A percentile compares a stretch with the other conserved stretches of the same genome.
Evolutionary conservation across 2,888 invertebrate genomes (phyloP).

Genomic region (Cerastoderma edule): DNA sequence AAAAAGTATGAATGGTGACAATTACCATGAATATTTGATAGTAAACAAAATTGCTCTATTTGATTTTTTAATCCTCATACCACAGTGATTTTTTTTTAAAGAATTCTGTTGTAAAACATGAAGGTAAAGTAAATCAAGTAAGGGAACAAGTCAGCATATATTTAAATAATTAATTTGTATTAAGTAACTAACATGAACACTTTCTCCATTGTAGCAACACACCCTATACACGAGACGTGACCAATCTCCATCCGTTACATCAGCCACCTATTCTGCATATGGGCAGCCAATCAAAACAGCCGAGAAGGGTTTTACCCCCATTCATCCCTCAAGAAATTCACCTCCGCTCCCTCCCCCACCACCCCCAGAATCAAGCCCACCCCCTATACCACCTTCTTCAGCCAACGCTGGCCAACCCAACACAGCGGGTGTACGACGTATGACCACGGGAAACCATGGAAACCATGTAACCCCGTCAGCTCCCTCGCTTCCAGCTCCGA

Average conservation of each 20-base stretch:
- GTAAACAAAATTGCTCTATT: too few species aligned
- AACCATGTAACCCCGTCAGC: slow-evolving; percentile 26
- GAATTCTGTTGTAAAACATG: too few species aligned
- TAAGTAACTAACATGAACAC: too few species aligned
- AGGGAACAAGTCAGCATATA: too few species aligned
- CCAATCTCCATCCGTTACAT: slow-evolving; percentile 34
- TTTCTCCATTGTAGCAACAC: slow-evolving; percentile 53
- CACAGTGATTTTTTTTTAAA: too few species aligned
- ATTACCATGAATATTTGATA: too few species aligned
- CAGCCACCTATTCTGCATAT: slow-evolving; percentile 38
- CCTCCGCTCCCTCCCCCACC: slow-evolving; percentile 52
- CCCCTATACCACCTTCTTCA: slow-evolving; percentile 18
- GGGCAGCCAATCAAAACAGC: slow-evolving; percentile 44
- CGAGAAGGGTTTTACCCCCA: slow-evolving; percentile 48
- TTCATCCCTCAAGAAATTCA: slow-evolving; percentile 32
- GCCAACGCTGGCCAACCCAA: slow-evolving; percentile 38
- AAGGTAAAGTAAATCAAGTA: too few species aligned
- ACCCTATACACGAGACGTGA: slow-evolving; percentile 39
- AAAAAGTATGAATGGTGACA: too few species aligned
- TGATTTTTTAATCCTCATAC: too few species aligned
- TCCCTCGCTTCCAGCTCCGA: slow-evolving; percentile 32
- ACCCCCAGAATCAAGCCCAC: slow-evolving; percentile 35
- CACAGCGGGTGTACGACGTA: slow-evolving; percentile 47
- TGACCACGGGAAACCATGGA: slow-evolving; percentile 32
- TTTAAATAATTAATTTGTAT: too few species aligned